Evolutionary conservation across 2,113 vertebrate genomes (phyloP).

Genomic region (Trogon melanurus): DNA sequence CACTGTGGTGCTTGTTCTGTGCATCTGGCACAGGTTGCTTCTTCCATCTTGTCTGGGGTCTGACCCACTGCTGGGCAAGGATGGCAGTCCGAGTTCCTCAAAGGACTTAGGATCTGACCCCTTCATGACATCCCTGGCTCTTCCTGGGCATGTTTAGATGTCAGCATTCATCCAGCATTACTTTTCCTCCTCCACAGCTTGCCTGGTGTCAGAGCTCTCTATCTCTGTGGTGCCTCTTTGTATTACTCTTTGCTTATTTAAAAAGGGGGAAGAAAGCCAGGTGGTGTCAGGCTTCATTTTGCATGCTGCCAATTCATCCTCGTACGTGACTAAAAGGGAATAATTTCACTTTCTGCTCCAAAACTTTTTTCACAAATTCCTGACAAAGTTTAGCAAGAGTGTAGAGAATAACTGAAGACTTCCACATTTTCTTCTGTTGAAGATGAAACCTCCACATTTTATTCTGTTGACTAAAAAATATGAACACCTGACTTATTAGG

Average conservation of each 20-base stretch:
- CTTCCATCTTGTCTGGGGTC: neutral
- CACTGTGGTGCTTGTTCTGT: neutral
- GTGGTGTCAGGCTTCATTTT: constrained; percentile 23
- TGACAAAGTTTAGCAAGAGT: neutral
- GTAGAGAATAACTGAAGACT: neutral
- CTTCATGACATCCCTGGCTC: neutral
- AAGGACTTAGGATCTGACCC: accelerated
- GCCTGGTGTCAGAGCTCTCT: neutral
- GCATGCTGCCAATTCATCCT: neutral
- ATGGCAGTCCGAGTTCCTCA: neutral
- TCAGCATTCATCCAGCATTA: neutral
- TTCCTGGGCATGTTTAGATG: neutral
- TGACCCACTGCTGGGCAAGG: neutral
- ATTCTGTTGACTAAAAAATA: neutral
- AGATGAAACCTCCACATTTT: neutral
- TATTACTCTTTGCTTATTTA: constrained; percentile 15
- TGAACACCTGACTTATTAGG: constrained; percentile 2
- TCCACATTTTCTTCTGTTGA: neutral
- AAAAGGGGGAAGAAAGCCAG: constrained; percentile 5
- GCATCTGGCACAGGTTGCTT: neutral
- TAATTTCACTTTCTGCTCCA: neutral
- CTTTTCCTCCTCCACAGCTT: neutral
- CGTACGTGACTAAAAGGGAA: neutral
- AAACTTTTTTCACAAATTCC: neutral
- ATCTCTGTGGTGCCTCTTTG: constrained; percentile 12